Conservation (phyloP, 2,888 invertebrate genomes). For the Cephonodes hylas region DNA sequence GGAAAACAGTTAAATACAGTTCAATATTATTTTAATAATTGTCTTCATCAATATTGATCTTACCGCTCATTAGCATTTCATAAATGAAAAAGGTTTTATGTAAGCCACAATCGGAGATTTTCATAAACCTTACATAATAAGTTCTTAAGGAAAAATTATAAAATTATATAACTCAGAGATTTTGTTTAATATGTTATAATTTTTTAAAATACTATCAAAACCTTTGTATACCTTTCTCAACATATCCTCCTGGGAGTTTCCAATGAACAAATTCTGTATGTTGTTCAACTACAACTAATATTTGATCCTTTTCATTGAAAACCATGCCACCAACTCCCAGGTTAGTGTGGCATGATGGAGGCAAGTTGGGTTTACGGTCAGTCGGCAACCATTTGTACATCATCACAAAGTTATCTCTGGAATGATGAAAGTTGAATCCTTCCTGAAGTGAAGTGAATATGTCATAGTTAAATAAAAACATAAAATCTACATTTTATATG, state of each 20-base stretch:
- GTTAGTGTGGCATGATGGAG: constrained; percentile 89
- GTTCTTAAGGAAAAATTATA: no score
- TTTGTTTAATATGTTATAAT: no score
- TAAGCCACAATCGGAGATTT: no score
- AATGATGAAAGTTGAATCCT: constrained; percentile 94
- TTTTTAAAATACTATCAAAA: no score
- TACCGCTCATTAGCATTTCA: no score
- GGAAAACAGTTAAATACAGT: no score
- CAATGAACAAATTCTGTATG: constrained; percentile 83
- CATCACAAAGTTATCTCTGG: constrained; percentile 88
- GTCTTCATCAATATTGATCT: no score
- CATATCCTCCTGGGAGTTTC: constrained; percentile 96
- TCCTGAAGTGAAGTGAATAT: constrained; percentile 64
- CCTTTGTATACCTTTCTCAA: constrained; percentile 89
- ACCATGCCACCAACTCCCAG: constrained; percentile 93
- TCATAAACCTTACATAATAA: no score
- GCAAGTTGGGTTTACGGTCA: constrained; percentile 83
- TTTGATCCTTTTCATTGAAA: constrained; percentile 86
- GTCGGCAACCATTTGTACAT: constrained; percentile 90
- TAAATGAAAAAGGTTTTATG: no score
- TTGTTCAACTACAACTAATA: constrained; percentile 91
- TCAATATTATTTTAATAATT: no score
- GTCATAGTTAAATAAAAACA: background rate
- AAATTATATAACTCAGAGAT: no score
- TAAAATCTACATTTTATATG: background rate